Base-by-base conservation (phyloP, 2,113 vertebrate species). In the Helogale parvula region DNA sequence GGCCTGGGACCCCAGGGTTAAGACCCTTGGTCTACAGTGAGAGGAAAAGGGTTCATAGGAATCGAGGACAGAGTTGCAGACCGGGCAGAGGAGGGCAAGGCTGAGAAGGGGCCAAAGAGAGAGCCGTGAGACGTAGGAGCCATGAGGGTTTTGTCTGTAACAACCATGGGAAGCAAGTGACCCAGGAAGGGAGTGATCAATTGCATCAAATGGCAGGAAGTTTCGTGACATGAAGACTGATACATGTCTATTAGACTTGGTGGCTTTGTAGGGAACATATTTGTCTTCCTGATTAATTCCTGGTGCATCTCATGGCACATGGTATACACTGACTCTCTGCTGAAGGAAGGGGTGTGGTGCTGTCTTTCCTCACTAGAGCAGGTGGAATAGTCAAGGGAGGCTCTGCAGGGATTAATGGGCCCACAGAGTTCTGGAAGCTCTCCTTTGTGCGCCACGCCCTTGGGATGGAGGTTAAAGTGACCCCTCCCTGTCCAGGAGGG, bases 261-360 rank as follows among this genome's bases (percentile, higher is more conserved):
- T 90, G 65, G 68, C 13, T 47, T 77, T 92, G 6, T 16, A 57
- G 79, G 45, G 57, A 57, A 31, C 13, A 8, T 4, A 25, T 80
- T 90, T 74, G 77, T 88, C 86, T 92, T 86, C 77, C 86, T 47
- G 17, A n/a, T 77, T 89, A 71, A 45, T 89, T 92, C 47, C 35
- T 60, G 72, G 38, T 35, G 27, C 21, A 41, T 63, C 79, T 87
- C n/a, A 66, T 38, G 77, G 52, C 54, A 60, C 5, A 14, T 69
- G n/a, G 71, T 65, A 9, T 35, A 23, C 71, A 85, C 41, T 54
- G 16, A 27, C 0, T n/a, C 12, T 38, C 71, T 69, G 2, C 13
- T 54, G 90, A 89, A 35, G 52, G 52, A 87, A 71, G 76, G 31
- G 57, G n/a, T 2, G 12, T 33, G 33, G 60, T 91, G 45, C 45